These are phyloP conservation scores for Anoplophora glabripennis DNA, from an alignment of 1,140 invertebrate genomes.

Conservation along the genomic window DNA sequence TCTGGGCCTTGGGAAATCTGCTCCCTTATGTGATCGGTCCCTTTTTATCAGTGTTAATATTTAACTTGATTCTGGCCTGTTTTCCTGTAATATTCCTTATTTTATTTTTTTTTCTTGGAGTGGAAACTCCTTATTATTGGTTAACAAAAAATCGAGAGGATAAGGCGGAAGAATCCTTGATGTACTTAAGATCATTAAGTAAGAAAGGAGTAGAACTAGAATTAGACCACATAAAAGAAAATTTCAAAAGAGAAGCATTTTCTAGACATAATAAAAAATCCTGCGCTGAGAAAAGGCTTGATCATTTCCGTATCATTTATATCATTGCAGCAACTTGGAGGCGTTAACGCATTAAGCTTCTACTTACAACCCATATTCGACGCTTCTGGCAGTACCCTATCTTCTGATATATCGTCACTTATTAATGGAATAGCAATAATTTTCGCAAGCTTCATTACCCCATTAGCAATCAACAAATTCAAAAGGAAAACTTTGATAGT, in stretches of 20 bases:
- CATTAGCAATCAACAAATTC: conserved; percentile 62
- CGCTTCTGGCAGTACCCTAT: conserved; percentile 56
- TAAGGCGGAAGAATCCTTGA: conserved; percentile 61
- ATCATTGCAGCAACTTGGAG: conserved; percentile 71
- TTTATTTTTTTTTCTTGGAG: conserved; percentile 51
- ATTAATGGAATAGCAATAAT: conserved; percentile 70
- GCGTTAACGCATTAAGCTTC: conserved; percentile 78
- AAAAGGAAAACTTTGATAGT: conserved; percentile 67
- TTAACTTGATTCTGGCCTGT: conserved; percentile 51
- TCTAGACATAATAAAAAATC: conserved; percentile 48
- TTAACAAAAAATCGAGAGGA: conserved; percentile 57
- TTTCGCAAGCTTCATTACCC: conserved; percentile 58
- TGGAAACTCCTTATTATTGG: conserved; percentile 76
- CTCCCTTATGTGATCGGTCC: conserved; percentile 32
- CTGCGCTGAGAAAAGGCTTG: conserved; percentile 60
- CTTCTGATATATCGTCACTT: conserved; percentile 62
- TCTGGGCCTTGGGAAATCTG: conserved; percentile 28
- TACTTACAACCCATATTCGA: conserved; percentile 71
- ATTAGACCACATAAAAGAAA: conserved; percentile 42
- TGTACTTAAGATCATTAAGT: conserved; percentile 58
- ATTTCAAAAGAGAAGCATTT: conserved; percentile 6
- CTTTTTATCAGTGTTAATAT: conserved; percentile 35
- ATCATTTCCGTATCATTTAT: conserved; percentile 67
- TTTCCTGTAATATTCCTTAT: conserved; percentile 54
- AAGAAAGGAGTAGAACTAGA: conserved; percentile 57